A percentile compares a stretch with the other conserved stretches of the same genome.
Conservation (phyloP, 2,888 invertebrate species). For the Drosophila fungiperda region DNA sequence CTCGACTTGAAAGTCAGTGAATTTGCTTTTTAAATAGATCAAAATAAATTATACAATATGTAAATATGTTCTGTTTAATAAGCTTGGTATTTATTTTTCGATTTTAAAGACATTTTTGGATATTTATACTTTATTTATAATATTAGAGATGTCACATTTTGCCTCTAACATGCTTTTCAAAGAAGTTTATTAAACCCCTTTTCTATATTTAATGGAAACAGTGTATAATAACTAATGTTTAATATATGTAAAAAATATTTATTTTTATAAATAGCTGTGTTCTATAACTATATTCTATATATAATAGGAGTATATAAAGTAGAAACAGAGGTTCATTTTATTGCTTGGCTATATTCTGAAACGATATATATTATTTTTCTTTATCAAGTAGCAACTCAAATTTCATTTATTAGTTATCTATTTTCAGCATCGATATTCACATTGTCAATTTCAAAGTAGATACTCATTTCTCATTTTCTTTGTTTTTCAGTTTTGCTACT, state of each 20-base stretch:
- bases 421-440: neutral
- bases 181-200: neutral
- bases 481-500: neutral
- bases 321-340: neutral
- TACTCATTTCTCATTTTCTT: too few relatives aligned
- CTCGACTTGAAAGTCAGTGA: neutral
- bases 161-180: neutral
- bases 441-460: neutral
- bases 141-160: neutral
- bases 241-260: neutral
- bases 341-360: fast-evolving
- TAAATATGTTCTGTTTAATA: neutral
- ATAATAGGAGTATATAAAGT: neutral
- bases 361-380: neutral
- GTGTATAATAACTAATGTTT: neutral
- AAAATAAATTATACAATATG: neutral
- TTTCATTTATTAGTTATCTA: neutral
- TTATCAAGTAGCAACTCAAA: neutral
- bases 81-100: neutral
- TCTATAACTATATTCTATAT: neutral
- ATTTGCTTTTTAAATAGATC: neutral
- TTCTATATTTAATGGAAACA: neutral
- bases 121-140: neutral
- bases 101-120: neutral
- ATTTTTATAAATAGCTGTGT: neutral